Base-by-base conservation (phyloP, 2,797 vertebrate species). In the Rhinatrema bivittatum region DNA sequence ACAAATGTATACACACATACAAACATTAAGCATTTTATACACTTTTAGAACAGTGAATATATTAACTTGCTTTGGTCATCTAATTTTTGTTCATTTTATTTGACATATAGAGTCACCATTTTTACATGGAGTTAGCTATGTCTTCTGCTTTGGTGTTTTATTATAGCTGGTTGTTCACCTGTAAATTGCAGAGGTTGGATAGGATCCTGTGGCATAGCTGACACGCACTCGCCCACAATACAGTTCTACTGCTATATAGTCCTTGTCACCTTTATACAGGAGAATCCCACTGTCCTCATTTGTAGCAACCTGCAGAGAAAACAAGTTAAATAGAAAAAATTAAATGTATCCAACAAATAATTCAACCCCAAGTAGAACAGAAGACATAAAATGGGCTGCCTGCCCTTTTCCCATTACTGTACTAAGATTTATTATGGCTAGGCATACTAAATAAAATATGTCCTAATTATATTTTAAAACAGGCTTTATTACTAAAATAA, bases 281-380 rank as follows among this genome's bases (percentile, higher is more conserved):
- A 99, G 72, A 51, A 98, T 86, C 0, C 95, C 95, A 9, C 86
- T 98, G 69, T 99, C 95, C 69, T 97, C 93, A 42, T 97, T 91
- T 14, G 95, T 99, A 20, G 95, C 91, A 28, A 99, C 90, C 94
- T 99, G 59, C 25, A 42, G 37, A 47, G 50, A n/a, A n/a, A n/a
- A 40, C n/a, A 64, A 66, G 39, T 31, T 29, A 58, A 14, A 56
- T 56, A 34, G 19, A 46, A 24, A 46, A 42, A 35, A 39, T 44
- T 36, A 60, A 21, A 16, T 5, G 24, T 39, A 10, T 16, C 20
- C 14, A 22, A 39, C 2, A 5, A 27, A 28, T 28, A 3, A 15
- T 2, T 7, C 28, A 20, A 29, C 29, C 27, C 18, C 16, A n/a
- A 28, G 30, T 13, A 25, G 26, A 25, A 5, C n/a, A 36, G 41